Percentiles rank a stretch among this genome's conserved stretches.
These are phyloP conservation scores for Rhincodon typus DNA, from an alignment of 2,797 vertebrate genomes.

Conservation along the genomic window DNA sequence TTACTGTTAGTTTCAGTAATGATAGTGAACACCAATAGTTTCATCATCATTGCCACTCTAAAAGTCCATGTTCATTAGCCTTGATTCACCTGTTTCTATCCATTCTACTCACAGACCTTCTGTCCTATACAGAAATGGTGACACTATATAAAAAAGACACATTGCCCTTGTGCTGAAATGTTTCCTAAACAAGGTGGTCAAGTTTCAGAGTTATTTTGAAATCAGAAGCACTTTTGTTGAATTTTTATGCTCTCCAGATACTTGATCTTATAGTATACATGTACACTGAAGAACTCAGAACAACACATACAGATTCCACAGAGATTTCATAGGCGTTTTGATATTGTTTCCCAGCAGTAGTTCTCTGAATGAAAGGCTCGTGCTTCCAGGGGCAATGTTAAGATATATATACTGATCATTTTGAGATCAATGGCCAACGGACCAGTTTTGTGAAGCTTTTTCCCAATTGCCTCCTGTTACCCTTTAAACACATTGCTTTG, in stretches of 20 bases:
- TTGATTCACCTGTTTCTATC: not conserved
- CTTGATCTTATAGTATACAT: not conserved
- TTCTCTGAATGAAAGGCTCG: not conserved
- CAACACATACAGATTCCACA: not conserved
- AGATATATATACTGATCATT: not conserved
- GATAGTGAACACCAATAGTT: too few relatives aligned
- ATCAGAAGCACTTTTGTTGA: not conserved
- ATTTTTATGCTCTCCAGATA: not conserved
- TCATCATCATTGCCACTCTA: too few relatives aligned
- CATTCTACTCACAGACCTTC: not conserved
- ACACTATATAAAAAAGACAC: not conserved
- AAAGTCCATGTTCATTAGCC: not conserved
- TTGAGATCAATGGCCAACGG: not conserved
- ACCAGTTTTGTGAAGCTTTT: not conserved
- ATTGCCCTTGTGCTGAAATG: not conserved
- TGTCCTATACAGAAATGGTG: not conserved
- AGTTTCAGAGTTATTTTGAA: not conserved
- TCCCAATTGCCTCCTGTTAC: not conserved
- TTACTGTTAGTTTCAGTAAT: too few relatives aligned
- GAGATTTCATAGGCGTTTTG: not conserved
- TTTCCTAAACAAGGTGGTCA: not conserved
- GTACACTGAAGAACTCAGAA: not conserved
- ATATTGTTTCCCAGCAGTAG: not conserved
- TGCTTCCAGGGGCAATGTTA: not conserved
- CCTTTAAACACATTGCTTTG: not conserved